Conservation (phyloP, 2,888 invertebrate species). For the Cataglyphis albicans region DNA sequence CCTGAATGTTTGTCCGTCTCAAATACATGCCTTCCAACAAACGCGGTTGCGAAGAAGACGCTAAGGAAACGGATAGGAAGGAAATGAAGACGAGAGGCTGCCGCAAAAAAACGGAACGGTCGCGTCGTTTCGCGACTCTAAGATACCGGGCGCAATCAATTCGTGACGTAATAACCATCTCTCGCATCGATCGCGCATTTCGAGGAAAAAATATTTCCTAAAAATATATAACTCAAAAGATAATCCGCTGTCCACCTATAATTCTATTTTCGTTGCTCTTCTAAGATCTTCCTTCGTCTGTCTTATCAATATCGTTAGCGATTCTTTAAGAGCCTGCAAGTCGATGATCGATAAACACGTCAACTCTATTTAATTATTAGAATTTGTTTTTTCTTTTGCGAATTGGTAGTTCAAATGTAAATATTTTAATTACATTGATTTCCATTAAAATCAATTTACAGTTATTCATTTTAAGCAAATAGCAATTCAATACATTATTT, state of each 20-base stretch:
- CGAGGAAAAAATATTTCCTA: background rate
- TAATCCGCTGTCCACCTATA: background rate
- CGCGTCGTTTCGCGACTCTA: slow-evolving; percentile 36
- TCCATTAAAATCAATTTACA: background rate
- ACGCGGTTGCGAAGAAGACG: slow-evolving; percentile 1
- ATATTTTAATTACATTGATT: background rate
- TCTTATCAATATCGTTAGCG: background rate
- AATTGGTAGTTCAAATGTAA: background rate
- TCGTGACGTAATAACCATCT: slow-evolving; percentile 33
- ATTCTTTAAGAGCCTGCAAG: background rate
- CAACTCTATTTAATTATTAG: background rate
- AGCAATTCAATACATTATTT: background rate
- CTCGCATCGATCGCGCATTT: slow-evolving; percentile 3
- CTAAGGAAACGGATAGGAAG: slow-evolving; percentile 21
- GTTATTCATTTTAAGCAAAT: background rate
- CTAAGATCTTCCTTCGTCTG: background rate
- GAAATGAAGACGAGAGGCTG: slow-evolving; percentile 52
- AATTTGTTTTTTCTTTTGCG: background rate
- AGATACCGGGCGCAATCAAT: slow-evolving; percentile 49
- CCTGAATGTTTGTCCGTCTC: slow-evolving; percentile 58
- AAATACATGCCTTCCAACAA: slow-evolving; percentile 47
- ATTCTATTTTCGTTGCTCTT: background rate
- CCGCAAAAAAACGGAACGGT: slow-evolving; percentile 10
- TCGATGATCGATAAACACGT: background rate
- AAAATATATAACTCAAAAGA: background rate